phyloP scores from a whole-genome alignment of 2,113 vertebrate species.

The Pitta sordida region DNA sequence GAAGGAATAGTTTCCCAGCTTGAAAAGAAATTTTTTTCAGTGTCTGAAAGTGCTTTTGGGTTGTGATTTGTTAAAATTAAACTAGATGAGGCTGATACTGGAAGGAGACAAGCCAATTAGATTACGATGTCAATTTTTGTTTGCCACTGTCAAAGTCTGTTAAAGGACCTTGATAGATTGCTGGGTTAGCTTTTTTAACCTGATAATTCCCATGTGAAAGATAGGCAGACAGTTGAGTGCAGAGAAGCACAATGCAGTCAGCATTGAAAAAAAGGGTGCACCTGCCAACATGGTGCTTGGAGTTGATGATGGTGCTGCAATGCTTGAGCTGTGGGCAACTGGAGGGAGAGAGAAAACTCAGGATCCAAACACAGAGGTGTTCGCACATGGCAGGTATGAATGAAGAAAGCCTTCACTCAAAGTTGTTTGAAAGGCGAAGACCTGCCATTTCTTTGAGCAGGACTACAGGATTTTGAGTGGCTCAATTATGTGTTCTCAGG shows the following conservation, averaged over 20 bases:
- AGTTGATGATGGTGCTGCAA: not conserved
- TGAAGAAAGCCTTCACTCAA: not conserved
- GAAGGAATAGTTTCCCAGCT: not conserved
- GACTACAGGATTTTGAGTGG: not conserved
- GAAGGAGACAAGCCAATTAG: slow-evolving; percentile 47
- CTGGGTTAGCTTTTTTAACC: not conserved
- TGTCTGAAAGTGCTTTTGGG: not conserved
- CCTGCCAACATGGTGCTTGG: rapidly evolving
- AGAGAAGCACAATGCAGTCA: not conserved
- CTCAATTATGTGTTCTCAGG: not conserved
- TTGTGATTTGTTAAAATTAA: slow-evolving; percentile 59
- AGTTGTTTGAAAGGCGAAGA: not conserved
- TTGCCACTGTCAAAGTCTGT: slow-evolving; percentile 50
- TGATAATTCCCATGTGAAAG: not conserved
- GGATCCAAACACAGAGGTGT: not conserved
- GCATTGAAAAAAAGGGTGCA: not conserved
- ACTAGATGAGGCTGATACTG: slow-evolving; percentile 10
- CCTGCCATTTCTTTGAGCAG: not conserved
- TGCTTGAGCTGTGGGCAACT: rapidly evolving
- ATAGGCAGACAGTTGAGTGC: not conserved
- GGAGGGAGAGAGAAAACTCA: not conserved
- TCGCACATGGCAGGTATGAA: not conserved
- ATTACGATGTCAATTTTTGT: slow-evolving; percentile 45
- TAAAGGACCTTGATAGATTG: slow-evolving; percentile 19
- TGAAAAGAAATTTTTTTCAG: not conserved